Conservation (phyloP, 53 echinoderm and acorn worm genomes). For the Henricia sp. region DNA sequence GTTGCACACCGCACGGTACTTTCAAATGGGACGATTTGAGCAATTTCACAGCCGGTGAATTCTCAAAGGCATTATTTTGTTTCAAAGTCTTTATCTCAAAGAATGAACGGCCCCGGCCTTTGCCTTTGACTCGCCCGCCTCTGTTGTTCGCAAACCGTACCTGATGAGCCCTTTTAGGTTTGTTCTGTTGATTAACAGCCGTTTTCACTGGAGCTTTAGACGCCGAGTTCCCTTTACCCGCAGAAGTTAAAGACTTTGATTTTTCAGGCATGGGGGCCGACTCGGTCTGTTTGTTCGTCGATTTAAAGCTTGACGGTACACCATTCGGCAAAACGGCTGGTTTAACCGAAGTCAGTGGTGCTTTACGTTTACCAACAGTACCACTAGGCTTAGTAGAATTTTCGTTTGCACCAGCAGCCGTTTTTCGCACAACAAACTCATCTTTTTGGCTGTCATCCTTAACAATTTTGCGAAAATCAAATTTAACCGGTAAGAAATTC, state of each 20-base stretch:
- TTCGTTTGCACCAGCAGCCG: neutral
- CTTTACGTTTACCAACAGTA: neutral
- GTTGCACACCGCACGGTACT: constrained; percentile 13
- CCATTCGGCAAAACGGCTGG: neutral
- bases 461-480: constrained; percentile 22
- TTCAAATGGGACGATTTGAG: neutral
- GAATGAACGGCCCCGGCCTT: neutral
- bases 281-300: neutral
- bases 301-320: neutral
- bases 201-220: neutral
- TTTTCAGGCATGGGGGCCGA: neutral
- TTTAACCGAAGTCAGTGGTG: neutral
- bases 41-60: neutral
- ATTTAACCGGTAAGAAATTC: constrained; percentile 4
- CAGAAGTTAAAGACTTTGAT: neutral
- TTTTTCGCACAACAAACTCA: neutral
- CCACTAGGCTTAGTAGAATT: neutral
- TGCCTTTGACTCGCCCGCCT: neutral
- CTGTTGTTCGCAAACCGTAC: constrained; percentile 1
- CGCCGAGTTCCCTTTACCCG: neutral
- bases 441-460: neutral
- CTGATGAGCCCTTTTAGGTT: neutral
- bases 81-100: constrained; percentile 18
- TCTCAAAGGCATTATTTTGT: neutral
- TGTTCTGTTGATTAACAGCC: neutral